A percentile compares a stretch with the other conserved stretches of the same genome.
Evolutionary conservation across 2,888 invertebrate species (phyloP).

Genomic region (Drosophila algonquin): DNA sequence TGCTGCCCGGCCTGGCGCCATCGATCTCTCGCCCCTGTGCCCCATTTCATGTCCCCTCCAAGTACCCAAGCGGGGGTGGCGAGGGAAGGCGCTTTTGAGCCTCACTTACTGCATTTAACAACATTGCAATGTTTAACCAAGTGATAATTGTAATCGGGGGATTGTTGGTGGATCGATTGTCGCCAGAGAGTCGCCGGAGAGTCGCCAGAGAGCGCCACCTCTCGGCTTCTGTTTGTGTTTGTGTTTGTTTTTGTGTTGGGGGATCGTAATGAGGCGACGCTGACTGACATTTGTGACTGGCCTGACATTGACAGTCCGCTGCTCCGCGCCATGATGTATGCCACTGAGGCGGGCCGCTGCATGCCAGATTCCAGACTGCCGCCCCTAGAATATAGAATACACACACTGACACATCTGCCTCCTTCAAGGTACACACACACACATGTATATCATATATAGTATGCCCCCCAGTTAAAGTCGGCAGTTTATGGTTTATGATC

Average conservation of each 20-base stretch:
- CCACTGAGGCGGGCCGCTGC: slow-evolving; percentile 61
- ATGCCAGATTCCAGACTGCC: slow-evolving; percentile 58
- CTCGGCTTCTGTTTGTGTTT: slow-evolving; percentile 18
- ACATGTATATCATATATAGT: background rate
- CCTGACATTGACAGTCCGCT: slow-evolving; percentile 74
- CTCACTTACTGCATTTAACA: slow-evolving; percentile 57
- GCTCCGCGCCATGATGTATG: slow-evolving; percentile 70
- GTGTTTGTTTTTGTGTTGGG: slow-evolving; percentile 39
- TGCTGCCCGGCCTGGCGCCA: slow-evolving; percentile 63
- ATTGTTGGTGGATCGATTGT: slow-evolving; percentile 35
- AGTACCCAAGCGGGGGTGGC: background rate
- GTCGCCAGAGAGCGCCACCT: background rate
- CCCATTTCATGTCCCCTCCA: background rate
- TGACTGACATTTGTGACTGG: slow-evolving; percentile 59
- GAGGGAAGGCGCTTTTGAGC: slow-evolving; percentile 1
- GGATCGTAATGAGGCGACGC: slow-evolving; percentile 62
- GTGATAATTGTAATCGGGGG: slow-evolving; percentile 69
- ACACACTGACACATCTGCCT: background rate
- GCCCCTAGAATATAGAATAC: background rate
- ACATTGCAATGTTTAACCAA: slow-evolving; percentile 75
- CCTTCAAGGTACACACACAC: background rate
- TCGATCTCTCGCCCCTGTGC: slow-evolving; percentile 26
- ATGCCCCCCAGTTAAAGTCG: slow-evolving; percentile 28
- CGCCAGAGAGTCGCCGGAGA: slow-evolving; percentile 57
- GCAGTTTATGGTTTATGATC: slow-evolving; percentile 55